Percentiles rank a stretch among this genome's conserved stretches.
Evolutionary conservation across 2,113 vertebrate genomes (phyloP).

Genomic region (Cisticola juncidis): DNA sequence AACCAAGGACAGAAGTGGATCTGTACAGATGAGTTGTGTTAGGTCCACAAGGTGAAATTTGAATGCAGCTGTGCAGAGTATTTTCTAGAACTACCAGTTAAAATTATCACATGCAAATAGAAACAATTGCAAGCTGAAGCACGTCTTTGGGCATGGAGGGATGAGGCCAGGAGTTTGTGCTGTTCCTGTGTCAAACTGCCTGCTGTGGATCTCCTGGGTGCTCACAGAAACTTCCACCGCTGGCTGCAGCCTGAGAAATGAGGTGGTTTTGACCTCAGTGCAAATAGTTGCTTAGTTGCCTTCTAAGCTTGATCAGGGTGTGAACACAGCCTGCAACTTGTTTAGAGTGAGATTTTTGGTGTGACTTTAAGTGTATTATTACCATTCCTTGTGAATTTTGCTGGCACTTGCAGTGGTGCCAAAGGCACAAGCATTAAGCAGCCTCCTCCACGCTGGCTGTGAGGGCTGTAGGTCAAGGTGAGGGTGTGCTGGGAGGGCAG

Average conservation of each 20-base stretch:
- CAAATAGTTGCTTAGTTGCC: not conserved
- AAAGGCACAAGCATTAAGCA: not conserved
- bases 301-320: not conserved
- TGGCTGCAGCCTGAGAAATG: not conserved
- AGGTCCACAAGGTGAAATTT: not conserved
- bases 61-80: not conserved
- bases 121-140: slow-evolving; percentile 13
- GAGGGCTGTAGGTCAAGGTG: not conserved
- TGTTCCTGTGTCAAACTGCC: not conserved
- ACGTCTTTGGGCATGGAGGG: not conserved
- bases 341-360: not conserved
- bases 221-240: accelerated
- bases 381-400: not conserved
- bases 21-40: not conserved
- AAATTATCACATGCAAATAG: slow-evolving; percentile 44
- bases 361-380: not conserved
- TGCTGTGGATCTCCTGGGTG: not conserved
- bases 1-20: not conserved
- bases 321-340: not conserved
- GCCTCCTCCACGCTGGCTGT: not conserved
- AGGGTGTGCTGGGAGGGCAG: not conserved
- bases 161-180: not conserved
- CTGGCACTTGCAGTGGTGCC: not conserved
- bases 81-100: slow-evolving; percentile 40
- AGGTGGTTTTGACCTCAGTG: not conserved